phyloP scores from a whole-genome alignment of 2,888 invertebrate species.

The Noctuana brunneofusca region DNA sequence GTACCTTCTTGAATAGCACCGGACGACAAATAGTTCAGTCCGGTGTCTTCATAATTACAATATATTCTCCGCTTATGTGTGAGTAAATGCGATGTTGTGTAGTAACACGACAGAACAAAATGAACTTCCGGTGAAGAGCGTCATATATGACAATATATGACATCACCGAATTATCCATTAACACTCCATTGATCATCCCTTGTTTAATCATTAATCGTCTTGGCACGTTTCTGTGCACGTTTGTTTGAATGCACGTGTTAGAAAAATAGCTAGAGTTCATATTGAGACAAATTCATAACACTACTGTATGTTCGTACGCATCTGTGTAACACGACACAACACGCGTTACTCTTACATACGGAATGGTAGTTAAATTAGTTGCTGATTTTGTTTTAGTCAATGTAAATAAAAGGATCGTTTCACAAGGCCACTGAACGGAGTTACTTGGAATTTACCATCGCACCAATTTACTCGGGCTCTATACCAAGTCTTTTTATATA shows the following conservation, averaged over 20 bases:
- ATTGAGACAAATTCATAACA: constrained; percentile 41
- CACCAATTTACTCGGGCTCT: constrained; percentile 51
- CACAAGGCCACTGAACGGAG: constrained; percentile 82
- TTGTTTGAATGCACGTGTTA: constrained; percentile 49
- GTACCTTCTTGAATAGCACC: constrained; percentile 81
- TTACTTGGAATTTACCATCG: constrained; percentile 72
- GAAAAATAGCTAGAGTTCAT: constrained; percentile 44
- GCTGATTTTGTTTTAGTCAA: constrained; percentile 58
- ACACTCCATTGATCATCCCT: constrained; percentile 45
- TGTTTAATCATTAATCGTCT: constrained; percentile 45
- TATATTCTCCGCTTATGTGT: constrained; percentile 78
- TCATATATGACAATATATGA: too few relatives aligned
- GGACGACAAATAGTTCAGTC: constrained; percentile 62
- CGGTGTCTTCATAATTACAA: constrained; percentile 70
- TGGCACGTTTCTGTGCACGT: constrained; percentile 46
- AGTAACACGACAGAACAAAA: constrained; percentile 39
- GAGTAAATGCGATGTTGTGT: constrained; percentile 82
- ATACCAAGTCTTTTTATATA: constrained; percentile 34
- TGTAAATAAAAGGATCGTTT: constrained; percentile 56
- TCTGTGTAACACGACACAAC: constrained; percentile 72
- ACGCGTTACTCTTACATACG: constrained; percentile 82
- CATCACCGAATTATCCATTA: constrained; percentile 37
- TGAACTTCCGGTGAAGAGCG: constrained; percentile 47
- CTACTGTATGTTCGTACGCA: constrained; percentile 40
- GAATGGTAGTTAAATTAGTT: constrained; percentile 65